Conservation (phyloP, 1,140 invertebrate genomes). For the Lysiphlebus fabarum region DNA sequence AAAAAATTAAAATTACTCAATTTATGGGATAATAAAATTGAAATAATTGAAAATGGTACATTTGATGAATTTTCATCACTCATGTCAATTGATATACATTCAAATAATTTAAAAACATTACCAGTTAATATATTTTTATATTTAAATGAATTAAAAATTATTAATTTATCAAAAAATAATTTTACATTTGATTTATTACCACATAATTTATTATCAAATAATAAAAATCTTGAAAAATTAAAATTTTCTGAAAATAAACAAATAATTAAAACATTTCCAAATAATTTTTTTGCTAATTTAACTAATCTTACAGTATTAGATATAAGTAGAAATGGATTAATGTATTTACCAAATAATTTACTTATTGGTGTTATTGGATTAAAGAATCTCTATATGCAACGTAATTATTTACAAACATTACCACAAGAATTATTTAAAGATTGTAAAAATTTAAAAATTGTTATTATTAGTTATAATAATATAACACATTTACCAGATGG, state of each 20-base stretch:
- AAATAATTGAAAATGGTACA: constrained; percentile 58
- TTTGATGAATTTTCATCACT: constrained; percentile 61
- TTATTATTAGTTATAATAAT: constrained; percentile 57
- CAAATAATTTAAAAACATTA: constrained; percentile 60
- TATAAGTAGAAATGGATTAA: constrained; percentile 54
- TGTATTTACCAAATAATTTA: constrained; percentile 57
- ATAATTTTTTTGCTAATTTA: constrained; percentile 58
- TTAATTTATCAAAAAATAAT: constrained; percentile 62
- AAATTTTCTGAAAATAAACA: constrained; percentile 48
- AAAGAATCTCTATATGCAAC: constrained; percentile 57
- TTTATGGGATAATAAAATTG: constrained; percentile 63
- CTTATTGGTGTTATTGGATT: constrained; percentile 58
- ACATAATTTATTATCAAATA: constrained; percentile 58
- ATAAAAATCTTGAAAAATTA: constrained; percentile 55
- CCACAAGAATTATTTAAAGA: constrained; percentile 59
- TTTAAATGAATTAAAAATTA: constrained; percentile 57
- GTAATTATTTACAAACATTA: constrained; percentile 58
- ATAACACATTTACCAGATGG: constrained; percentile 55
- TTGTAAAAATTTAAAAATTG: constrained; percentile 52
- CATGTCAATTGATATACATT: constrained; percentile 61
- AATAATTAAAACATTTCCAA: constrained; percentile 56
- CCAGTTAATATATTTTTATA: constrained; percentile 58
- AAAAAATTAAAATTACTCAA: constrained; percentile 59
- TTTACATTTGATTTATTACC: constrained; percentile 57
- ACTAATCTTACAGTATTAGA: constrained; percentile 56